These are phyloP conservation scores for Callimorpha dominula DNA, from an alignment of 2,888 invertebrate species.

Conservation along the genomic window DNA sequence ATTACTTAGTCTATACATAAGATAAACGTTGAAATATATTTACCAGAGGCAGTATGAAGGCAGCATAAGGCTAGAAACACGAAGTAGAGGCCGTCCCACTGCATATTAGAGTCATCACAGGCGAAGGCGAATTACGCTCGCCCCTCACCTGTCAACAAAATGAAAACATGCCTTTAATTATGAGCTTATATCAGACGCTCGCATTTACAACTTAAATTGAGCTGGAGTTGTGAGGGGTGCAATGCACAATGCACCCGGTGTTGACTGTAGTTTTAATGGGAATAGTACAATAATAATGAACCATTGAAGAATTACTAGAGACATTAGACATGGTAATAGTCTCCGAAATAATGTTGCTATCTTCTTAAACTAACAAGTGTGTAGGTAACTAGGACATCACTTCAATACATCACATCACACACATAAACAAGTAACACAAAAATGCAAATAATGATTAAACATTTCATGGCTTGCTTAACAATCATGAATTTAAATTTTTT, in stretches of 20 bases:
- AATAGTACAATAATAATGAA: too few species aligned
- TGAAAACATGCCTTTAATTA: slow-evolving; percentile 13
- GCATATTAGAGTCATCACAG: slow-evolving; percentile 85
- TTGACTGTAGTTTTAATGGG: background rate
- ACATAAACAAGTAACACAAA: too few species aligned
- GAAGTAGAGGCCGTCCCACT: slow-evolving; percentile 81
- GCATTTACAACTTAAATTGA: background rate
- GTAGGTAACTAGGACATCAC: too few species aligned
- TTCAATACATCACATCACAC: too few species aligned
- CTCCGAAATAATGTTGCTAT: too few species aligned
- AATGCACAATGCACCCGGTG: background rate
- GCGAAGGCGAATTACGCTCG: slow-evolving; percentile 73
- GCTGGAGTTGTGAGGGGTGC: too few species aligned
- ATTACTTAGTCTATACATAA: background rate
- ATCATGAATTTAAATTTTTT: too few species aligned
- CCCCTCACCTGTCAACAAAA: slow-evolving; percentile 67
- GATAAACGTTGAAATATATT: slow-evolving; percentile 30
- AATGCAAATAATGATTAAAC: too few species aligned
- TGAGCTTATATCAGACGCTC: background rate
- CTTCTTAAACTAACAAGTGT: too few species aligned
- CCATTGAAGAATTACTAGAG: too few species aligned
- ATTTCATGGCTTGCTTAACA: too few species aligned
- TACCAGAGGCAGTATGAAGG: slow-evolving; percentile 81
- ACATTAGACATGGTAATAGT: too few species aligned
- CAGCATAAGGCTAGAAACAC: slow-evolving; percentile 83